Percentiles rank a stretch among this genome's conserved stretches.
Evolutionary conservation across 2,113 vertebrate genomes (phyloP).

Genomic region (Cephalopterus ornatus): DNA sequence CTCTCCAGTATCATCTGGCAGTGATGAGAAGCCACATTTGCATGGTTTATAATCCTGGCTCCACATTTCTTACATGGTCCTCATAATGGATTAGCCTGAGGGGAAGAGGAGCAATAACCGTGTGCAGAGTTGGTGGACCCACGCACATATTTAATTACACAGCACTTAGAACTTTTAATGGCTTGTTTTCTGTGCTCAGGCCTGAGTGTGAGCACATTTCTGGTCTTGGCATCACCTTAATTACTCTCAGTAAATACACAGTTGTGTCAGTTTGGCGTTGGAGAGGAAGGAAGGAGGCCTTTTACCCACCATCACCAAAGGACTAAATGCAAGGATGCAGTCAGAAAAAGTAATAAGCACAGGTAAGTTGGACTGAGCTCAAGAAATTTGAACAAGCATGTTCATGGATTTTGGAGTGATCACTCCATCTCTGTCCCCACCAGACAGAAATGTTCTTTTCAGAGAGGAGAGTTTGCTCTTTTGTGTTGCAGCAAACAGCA

Average conservation of each 20-base stretch:
- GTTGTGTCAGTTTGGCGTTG: background rate
- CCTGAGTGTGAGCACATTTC: background rate
- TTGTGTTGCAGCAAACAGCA: background rate
- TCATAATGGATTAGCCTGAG: background rate
- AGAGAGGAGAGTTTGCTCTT: background rate
- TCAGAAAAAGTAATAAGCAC: background rate
- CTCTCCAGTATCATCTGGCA: background rate
- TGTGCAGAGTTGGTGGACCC: background rate
- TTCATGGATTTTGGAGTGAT: background rate
- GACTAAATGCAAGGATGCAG: background rate
- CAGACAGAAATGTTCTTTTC: background rate
- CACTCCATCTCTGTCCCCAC: background rate
- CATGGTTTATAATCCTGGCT: background rate
- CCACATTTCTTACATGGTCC: background rate
- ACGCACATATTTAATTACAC: background rate
- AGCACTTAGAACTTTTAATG: background rate
- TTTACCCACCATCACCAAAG: background rate
- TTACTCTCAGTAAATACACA: background rate
- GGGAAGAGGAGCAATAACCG: background rate
- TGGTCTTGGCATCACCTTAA: background rate
- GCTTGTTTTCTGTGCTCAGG: background rate
- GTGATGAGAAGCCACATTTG: background rate
- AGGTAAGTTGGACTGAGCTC: background rate
- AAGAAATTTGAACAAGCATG: background rate
- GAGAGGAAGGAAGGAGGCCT: background rate